Conservation (phyloP, 2,113 vertebrate species). For the Oreocharis arfaki region DNA sequence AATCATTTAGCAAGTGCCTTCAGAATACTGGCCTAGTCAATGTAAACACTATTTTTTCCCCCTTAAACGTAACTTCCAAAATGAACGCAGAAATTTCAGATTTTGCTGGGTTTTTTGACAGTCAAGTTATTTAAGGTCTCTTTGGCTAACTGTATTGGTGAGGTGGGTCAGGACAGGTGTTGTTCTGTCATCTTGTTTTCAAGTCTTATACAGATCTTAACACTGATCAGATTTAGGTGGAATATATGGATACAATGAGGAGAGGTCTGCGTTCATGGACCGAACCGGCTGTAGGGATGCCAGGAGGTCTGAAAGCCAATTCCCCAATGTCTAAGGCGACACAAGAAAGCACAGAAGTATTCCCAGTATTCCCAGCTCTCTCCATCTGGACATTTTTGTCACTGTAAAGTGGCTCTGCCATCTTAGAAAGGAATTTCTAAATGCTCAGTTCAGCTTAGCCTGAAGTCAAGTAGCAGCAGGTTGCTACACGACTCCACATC, state of each 20-base stretch:
- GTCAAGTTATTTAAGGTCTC: not conserved
- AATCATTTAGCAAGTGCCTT: not conserved
- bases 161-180: not conserved
- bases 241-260: not conserved
- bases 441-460: not conserved
- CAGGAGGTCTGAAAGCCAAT: not conserved
- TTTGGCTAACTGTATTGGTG: not conserved
- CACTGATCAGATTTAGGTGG: not conserved
- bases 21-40: not conserved
- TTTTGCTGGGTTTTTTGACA: not conserved
- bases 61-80: not conserved
- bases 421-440: not conserved
- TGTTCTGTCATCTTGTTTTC: not conserved
- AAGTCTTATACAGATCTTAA: not conserved
- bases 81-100: not conserved
- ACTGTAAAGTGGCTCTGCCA: not conserved
- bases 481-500: not conserved
- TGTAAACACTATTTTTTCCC: not conserved
- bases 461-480: not conserved
- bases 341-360: not conserved
- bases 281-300: not conserved
- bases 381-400: not conserved
- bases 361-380: not conserved
- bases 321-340: not conserved
- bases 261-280: not conserved